Base-by-base conservation (phyloP, 2,113 vertebrate species). In the Prochilodus magdalenae region DNA sequence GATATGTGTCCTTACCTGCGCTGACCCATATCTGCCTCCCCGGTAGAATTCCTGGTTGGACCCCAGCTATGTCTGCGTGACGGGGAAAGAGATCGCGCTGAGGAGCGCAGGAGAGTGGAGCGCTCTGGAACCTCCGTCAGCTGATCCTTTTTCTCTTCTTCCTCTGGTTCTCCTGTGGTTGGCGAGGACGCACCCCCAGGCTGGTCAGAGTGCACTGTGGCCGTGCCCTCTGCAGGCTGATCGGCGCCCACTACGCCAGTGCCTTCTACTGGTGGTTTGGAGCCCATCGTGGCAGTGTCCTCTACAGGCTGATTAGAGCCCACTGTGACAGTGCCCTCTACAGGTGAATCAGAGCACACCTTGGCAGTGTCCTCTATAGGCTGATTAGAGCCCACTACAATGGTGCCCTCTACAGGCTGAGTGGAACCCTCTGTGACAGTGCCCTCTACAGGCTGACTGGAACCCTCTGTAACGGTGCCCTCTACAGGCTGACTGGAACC, bases 51-150 rank as follows among this genome's bases (percentile, higher is more conserved):
- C 84, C 95, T 96, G 1, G 94, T 95, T 0, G 96, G 96, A 12
- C 95, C 97, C 97, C 97, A 98, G 79, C 97, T 98, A 88, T 98
- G 97, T 18, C 97, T 93, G 0, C 97, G 94, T 83, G 95, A 94
- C 0, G 96, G 97, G 1, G 97, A 98, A 69, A 94, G 90, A 0
- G 96, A 96, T 10, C 94, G 89, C 77, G 92, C 89, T 57, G 95
- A 89, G 62, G 84, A 33, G 20, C 94, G 89, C 22, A 95, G 76
- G 15, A 94, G 82, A 0, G 93, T 88, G 6, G 94, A 83, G 16
- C 85, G 90, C 15, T 88, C 80, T 0, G 92, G 0, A 65, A 94
- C 95, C 5, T 96, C 95, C 0, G 92, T 92, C 87, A 97, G 93
- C 27, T 94, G 93, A 89, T 97, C 96, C 90, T 93, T 93, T 73